Conservation (phyloP, 2,113 vertebrate species). For the Antennarius striatus region DNA sequence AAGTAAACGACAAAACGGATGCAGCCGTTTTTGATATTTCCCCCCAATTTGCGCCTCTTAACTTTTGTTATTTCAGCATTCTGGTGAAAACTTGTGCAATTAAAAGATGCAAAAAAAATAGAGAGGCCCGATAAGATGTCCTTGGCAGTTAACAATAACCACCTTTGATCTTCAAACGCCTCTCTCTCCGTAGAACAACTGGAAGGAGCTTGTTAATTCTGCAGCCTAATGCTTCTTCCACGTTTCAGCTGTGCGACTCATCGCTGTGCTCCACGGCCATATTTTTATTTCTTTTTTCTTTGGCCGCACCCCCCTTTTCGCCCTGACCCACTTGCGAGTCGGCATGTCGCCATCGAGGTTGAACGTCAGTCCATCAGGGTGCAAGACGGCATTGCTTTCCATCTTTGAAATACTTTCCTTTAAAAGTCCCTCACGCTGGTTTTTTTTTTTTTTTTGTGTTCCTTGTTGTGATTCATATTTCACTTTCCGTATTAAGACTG, state of each 20-base stretch:
- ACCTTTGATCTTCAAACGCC: conserved; percentile 69
- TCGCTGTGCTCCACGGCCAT: conserved; percentile 40
- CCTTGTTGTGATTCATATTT: too few relatives aligned
- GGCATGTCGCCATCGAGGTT: conserved; percentile 28
- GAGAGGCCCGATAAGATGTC: conserved; percentile 74
- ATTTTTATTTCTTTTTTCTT: conserved; percentile 24
- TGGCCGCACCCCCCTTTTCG: conserved; percentile 23
- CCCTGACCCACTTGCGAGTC: background rate
- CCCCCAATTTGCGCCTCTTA: conserved; percentile 39
- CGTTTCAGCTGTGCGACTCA: conserved; percentile 42
- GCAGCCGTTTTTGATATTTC: conserved; percentile 7
- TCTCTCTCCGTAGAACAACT: conserved; percentile 61
- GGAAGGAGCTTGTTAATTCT: conserved; percentile 75
- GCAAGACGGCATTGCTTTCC: conserved; percentile 55
- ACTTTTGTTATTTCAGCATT: conserved; percentile 72
- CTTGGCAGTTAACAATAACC: conserved; percentile 73
- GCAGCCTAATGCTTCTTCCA: conserved; percentile 34
- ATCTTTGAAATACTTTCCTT: too few relatives aligned
- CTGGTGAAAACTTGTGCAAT: conserved; percentile 66
- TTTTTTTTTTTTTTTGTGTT: background rate
- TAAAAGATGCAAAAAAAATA: conserved; percentile 70
- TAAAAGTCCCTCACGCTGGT: background rate
- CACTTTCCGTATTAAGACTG: background rate
- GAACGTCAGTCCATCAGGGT: conserved; percentile 59
- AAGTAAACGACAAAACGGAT: conserved; percentile 34